Percentiles rank a stretch among this genome's conserved stretches.
Conservation (phyloP, 2,797 vertebrate species). For the Diplodus puntazzo region DNA sequence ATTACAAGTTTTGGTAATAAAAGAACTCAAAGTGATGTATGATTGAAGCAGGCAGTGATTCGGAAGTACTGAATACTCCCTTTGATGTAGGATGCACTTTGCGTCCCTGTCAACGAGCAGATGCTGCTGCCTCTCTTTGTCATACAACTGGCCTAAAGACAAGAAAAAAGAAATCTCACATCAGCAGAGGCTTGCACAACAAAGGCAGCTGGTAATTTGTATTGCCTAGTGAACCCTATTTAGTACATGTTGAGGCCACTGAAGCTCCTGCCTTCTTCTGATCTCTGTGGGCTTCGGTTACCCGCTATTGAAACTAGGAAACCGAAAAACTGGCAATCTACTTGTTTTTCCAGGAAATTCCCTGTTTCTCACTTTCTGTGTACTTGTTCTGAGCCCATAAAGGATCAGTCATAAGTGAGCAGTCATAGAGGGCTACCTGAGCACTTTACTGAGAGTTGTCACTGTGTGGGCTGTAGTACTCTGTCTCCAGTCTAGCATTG, state of each 20-base stretch:
- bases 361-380: background rate
- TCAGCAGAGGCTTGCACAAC: conserved; percentile 41
- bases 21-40: conserved; percentile 49
- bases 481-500: too few relatives aligned
- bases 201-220: conserved; percentile 61
- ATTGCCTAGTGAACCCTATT: conserved; percentile 44
- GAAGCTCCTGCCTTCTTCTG: conserved; percentile 35
- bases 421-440: background rate
- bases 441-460: background rate
- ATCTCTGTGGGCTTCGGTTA: conserved; percentile 41
- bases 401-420: background rate
- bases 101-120: conserved; percentile 40
- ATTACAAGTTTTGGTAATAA: conserved; percentile 58
- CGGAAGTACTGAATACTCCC: conserved; percentile 48
- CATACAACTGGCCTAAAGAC: conserved; percentile 39
- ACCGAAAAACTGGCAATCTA: background rate
- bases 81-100: conserved; percentile 68
- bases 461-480: too few relatives aligned
- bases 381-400: background rate
- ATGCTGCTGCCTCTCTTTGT: conserved; percentile 50
- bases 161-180: conserved; percentile 37
- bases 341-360: background rate
- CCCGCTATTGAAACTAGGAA: conserved; percentile 13
- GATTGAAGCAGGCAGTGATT: conserved; percentile 61
- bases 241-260: conserved; percentile 27